A percentile compares a stretch with the other conserved stretches of the same genome.
Conservation (phyloP, 1,140 invertebrate species). For the Lutraria rhynchaena region DNA sequence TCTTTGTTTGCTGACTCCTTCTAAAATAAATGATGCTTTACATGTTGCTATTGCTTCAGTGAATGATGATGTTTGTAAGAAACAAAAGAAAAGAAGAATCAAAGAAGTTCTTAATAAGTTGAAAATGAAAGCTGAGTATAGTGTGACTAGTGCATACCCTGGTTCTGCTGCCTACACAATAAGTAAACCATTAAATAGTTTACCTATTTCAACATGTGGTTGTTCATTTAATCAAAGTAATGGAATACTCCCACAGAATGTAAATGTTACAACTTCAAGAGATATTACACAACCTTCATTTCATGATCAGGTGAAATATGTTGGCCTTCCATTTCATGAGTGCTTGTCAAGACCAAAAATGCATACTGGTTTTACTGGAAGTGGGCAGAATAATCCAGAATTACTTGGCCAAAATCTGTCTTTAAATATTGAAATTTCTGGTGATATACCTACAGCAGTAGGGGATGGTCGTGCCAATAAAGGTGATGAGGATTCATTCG, state of each 20-base stretch:
- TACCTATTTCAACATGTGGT: no score
- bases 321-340: slow-evolving; percentile 4
- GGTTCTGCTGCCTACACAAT: neutral
- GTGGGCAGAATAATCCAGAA: no score
- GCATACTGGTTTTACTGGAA: neutral
- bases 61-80: neutral
- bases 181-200: neutral
- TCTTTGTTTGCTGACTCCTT: slow-evolving; percentile 21
- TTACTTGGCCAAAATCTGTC: no score
- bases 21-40: slow-evolving; percentile 36
- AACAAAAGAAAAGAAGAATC: neutral
- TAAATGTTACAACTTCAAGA: no score
- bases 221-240: no score
- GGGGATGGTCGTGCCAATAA: neutral
- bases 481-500: neutral
- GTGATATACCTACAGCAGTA: neutral
- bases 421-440: neutral
- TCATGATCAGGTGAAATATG: neutral
- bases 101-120: neutral
- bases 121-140: slow-evolving; percentile 21
- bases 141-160: neutral
- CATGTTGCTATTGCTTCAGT: slow-evolving; percentile 11
- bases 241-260: no score
- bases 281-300: no score
- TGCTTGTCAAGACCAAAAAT: neutral